phyloP scores from a whole-genome alignment of 2,797 vertebrate species.

The Chelmon rostratus region DNA sequence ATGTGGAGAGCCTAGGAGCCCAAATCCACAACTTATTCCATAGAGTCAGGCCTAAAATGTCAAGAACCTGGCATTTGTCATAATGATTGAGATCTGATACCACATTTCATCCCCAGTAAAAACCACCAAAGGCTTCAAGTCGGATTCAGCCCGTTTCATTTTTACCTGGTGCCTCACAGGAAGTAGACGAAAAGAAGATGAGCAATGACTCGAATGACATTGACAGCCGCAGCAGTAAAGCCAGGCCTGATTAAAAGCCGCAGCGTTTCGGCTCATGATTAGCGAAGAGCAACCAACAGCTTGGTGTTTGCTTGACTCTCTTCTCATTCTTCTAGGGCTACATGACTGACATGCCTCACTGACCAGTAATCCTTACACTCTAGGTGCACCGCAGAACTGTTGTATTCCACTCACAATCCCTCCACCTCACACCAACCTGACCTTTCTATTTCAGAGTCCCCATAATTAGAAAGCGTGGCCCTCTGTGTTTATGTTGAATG shows the following conservation, averaged over 20 bases:
- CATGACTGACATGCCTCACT: constrained; percentile 49
- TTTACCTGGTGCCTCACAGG: neutral
- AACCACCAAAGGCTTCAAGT: neutral
- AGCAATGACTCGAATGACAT: constrained; percentile 26
- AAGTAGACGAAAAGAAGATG: constrained; percentile 1
- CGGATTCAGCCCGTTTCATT: constrained; percentile 2
- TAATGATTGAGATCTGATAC: neutral
- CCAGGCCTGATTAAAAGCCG: constrained; percentile 29
- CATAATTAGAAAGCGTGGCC: constrained; percentile 80
- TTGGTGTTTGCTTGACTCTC: constrained; percentile 48
- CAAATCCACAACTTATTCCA: neutral
- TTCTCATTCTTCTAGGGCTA: constrained; percentile 28
- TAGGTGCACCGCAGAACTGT: constrained; percentile 71
- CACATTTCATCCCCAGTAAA: neutral
- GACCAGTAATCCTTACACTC: constrained; percentile 65
- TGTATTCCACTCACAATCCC: constrained; percentile 71
- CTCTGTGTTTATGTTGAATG: constrained; percentile 84
- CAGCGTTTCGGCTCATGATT: constrained; percentile 1
- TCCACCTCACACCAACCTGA: constrained; percentile 71
- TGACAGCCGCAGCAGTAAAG: constrained; percentile 23
- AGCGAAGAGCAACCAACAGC: constrained; percentile 12
- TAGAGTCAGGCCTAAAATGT: neutral
- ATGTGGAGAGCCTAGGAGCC: neutral
- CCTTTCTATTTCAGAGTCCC: constrained; percentile 83
- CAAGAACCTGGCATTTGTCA: neutral